A percentile compares a stretch with the other conserved stretches of the same genome.
Evolutionary conservation across 1,140 invertebrate genomes (phyloP).

Genomic region (Bombus breviceps): DNA sequence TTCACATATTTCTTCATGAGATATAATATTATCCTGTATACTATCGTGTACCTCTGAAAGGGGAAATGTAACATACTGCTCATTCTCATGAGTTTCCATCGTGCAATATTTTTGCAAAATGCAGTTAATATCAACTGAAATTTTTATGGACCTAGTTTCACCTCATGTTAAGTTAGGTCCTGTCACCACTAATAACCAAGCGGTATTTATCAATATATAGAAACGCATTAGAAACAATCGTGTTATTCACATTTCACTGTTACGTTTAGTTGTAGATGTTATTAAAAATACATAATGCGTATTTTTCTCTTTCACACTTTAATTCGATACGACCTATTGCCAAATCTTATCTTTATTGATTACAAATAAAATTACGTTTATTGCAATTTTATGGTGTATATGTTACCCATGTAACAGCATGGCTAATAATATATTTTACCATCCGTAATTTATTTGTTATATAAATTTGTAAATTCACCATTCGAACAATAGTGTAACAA

Average conservation of each 20-base stretch:
- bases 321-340: background rate
- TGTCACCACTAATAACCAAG: slow-evolving; percentile 38
- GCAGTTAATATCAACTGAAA: background rate
- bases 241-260: slow-evolving; percentile 2
- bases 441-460: background rate
- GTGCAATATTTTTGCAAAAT: slow-evolving; percentile 11
- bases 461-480: slow-evolving; percentile 36
- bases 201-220: slow-evolving; percentile 17
- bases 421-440: background rate
- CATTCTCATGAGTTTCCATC: slow-evolving; percentile 77
- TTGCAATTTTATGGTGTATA: background rate
- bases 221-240: slow-evolving; percentile 5
- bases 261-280: background rate
- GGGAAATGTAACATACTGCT: slow-evolving; percentile 77
- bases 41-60: slow-evolving; percentile 70
- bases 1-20: slow-evolving; percentile 78
- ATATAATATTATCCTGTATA: slow-evolving; percentile 73
- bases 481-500: slow-evolving; percentile 37
- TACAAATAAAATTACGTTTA: slow-evolving; percentile 2
- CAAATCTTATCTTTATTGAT: background rate
- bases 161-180: slow-evolving; percentile 71
- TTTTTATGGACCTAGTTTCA: slow-evolving; percentile 67
- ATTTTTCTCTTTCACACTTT: background rate
- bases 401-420: background rate
- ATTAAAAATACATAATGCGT: background rate